Evolutionary conservation across 53 echinoderm and acorn worm genomes (phyloP), one percentile per base, ranked within the genome.

Genomic region (Paelopatides confundens): DNA sequence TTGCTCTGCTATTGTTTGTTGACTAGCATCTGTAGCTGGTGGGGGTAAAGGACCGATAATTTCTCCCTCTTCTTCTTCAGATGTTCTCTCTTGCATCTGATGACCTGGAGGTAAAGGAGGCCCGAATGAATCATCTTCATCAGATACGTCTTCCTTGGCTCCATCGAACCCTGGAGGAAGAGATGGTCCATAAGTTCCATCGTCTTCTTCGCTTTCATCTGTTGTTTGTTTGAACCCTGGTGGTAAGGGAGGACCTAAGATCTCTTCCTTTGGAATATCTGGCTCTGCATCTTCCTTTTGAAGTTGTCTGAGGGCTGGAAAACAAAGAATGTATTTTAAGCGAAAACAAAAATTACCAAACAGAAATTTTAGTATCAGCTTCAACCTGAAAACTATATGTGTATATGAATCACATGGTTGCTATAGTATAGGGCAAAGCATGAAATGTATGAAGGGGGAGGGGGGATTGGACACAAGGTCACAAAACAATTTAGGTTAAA

Each of bases 41-140:
- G 93, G 63, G 15, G 87, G 54, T 8, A 93, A 95, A 90, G 94
- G 82, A 1, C 95, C 95, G 3, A 95, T 95, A 48, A 97, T 94
- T 24, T 95, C 53, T 12, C 92, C 94, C 23, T 93, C 97, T 47
- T 97, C 97, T 43, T 90, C 89, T 11, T 91, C 93, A 49, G 82
- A 87, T 30, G 87, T 85, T 65, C 74, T 81, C 24, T 82, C 88
- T 17, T 81, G 71, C 13, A 85, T 90, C 39, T 77, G 52, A 17
- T 62, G 47, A 8, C 81, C 87, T 31, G 93, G 90, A 31, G 93
- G 95, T 66, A 95, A 70, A 48, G 93, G 86, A 31, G 95, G 93
- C 27, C 95, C 95, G 69, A 85, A 94, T 1, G 90, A 33, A 48
- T 84, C 92, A 32, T 94, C 94, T 28, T 77, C 91, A n/a, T 93